These are phyloP conservation scores for Xestia sexstrigata DNA, from an alignment of 2,888 invertebrate genomes.

Conservation along the genomic window DNA sequence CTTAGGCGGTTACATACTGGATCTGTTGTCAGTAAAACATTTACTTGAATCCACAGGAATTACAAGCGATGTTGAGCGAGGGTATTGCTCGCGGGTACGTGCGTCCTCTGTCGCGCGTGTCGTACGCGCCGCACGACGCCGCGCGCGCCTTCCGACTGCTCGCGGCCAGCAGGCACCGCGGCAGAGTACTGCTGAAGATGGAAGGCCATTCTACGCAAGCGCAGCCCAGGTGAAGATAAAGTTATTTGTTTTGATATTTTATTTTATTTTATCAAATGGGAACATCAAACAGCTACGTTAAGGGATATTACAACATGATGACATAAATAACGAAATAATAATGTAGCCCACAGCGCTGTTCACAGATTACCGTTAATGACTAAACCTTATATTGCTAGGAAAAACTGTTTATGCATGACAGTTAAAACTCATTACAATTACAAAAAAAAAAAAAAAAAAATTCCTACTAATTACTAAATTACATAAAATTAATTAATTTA, in stretches of 20 bases:
- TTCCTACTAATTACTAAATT: too few relatives aligned
- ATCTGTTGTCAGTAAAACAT: not conserved
- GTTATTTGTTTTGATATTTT: not conserved
- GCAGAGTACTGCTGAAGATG: slow-evolving; percentile 76
- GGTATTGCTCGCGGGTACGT: slow-evolving; percentile 80
- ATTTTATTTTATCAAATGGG: too few relatives aligned
- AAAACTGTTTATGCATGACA: too few relatives aligned
- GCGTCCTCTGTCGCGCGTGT: slow-evolving; percentile 70
- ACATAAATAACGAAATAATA: too few relatives aligned
- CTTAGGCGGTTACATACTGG: not conserved
- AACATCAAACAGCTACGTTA: too few relatives aligned
- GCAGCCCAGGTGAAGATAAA: slow-evolving; percentile 64
- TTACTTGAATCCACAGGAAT: slow-evolving; percentile 62
- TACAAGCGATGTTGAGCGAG: slow-evolving; percentile 75
- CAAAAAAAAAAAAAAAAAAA: too few relatives aligned
- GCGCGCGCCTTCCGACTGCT: slow-evolving; percentile 76
- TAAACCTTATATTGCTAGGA: too few relatives aligned
- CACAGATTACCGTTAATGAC: too few relatives aligned
- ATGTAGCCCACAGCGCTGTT: too few relatives aligned
- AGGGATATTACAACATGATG: too few relatives aligned
- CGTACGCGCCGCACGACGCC: not conserved
- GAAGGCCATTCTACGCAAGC: slow-evolving; percentile 35
- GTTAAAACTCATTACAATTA: too few relatives aligned
- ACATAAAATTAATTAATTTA: too few relatives aligned
- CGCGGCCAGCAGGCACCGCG: slow-evolving; percentile 77